phyloP scores from a whole-genome alignment of 2,888 invertebrate species.

The Mythimna vitellina region DNA sequence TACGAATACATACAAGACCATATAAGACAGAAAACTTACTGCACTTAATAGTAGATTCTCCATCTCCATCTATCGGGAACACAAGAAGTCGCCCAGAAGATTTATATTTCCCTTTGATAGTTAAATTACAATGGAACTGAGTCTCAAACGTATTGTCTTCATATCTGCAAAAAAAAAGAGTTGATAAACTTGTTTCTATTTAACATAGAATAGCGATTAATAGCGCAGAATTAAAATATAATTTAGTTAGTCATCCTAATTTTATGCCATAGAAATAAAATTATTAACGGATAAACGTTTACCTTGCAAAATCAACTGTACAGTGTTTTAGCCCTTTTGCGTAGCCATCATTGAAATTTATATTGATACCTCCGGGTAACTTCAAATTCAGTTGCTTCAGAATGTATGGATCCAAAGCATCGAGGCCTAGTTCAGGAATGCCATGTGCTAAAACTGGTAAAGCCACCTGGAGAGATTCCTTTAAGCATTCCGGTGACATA shows the following conservation, averaged over 20 bases:
- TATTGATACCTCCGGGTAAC: constrained; percentile 72
- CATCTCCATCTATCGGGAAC: constrained; percentile 79
- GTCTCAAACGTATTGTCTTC: constrained; percentile 69
- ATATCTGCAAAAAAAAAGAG: constrained; percentile 64
- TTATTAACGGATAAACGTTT: background rate
- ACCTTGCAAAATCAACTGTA: constrained; percentile 75
- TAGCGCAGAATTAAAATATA: background rate
- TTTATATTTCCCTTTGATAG: constrained; percentile 77
- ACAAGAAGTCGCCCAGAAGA: constrained; percentile 75
- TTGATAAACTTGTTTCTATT: constrained; percentile 11
- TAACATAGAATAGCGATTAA: constrained; percentile 2
- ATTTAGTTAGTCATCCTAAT: constrained; percentile 1
- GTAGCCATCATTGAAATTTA: constrained; percentile 71
- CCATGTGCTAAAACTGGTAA: constrained; percentile 72
- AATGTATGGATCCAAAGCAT: constrained; percentile 74
- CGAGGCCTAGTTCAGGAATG: constrained; percentile 71
- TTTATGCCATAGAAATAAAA: background rate
- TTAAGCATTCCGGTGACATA: constrained; percentile 71
- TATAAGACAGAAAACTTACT: constrained; percentile 69
- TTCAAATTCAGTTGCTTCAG: constrained; percentile 71
- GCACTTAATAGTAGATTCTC: constrained; percentile 75
- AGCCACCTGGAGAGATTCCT: constrained; percentile 68
- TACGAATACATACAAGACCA: background rate
- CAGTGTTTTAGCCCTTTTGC: constrained; percentile 76
- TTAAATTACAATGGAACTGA: constrained; percentile 77